Evolutionary conservation across 2,113 vertebrate genomes (phyloP).

Genomic region (Galemys pyrenaicus): DNA sequence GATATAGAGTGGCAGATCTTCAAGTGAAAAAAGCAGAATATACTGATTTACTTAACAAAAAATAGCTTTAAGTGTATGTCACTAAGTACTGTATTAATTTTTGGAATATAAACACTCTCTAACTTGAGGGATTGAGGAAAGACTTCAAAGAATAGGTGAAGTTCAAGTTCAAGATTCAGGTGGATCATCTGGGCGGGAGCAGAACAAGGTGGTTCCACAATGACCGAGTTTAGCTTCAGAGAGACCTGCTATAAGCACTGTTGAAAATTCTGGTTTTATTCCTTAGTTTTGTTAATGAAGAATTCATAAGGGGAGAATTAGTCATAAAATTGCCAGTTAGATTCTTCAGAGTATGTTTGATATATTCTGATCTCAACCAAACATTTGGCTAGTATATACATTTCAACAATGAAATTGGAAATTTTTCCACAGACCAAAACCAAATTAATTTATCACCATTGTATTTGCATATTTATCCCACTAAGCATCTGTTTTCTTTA

Average conservation of each 20-base stretch:
- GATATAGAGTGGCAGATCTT: background rate
- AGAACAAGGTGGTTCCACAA: fast-evolving
- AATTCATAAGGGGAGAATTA: background rate
- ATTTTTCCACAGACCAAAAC: background rate
- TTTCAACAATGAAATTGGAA: background rate
- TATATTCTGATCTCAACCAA: background rate
- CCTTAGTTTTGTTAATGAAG: conserved; percentile 3
- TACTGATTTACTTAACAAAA: background rate
- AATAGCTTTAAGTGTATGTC: background rate
- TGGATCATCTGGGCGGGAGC: background rate
- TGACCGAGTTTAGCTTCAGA: background rate
- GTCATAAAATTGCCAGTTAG: background rate
- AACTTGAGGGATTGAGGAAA: background rate
- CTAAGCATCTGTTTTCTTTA: conserved; percentile 56
- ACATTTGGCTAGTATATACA: background rate
- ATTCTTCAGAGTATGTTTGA: background rate
- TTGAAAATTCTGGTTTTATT: background rate
- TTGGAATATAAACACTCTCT: background rate
- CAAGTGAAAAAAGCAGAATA: background rate
- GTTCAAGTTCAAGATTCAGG: background rate
- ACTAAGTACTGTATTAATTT: background rate
- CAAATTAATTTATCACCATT: conserved; percentile 42
- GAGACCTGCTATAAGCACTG: background rate
- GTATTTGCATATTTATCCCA: conserved; percentile 62
- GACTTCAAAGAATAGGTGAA: background rate